Evolutionary conservation across 2,797 vertebrate species (phyloP).

Genomic region (Adrianichthys oophorus): DNA sequence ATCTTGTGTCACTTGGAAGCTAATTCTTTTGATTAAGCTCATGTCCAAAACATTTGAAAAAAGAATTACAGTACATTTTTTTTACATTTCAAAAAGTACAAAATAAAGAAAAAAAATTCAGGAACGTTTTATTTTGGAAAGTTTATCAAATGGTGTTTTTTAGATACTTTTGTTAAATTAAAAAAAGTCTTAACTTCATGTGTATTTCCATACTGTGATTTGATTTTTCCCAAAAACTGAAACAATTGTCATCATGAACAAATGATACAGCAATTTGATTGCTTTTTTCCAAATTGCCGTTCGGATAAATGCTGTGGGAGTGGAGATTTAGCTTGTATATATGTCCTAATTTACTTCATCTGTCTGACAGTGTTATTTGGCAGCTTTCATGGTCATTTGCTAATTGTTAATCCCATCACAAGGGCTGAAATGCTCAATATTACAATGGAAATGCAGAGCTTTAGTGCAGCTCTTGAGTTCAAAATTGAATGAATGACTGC

Average conservation of each 20-base stretch:
- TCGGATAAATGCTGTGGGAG: conserved; percentile 23
- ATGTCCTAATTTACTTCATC: conserved; percentile 33
- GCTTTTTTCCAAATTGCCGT: conserved; percentile 56
- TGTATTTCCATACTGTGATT: too few relatives aligned
- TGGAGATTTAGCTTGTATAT: conserved; percentile 1
- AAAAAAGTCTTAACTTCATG: too few relatives aligned
- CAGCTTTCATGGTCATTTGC: conserved; percentile 20
- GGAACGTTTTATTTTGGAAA: too few relatives aligned
- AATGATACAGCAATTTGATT: conserved; percentile 11
- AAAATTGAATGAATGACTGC: conserved; percentile 14
- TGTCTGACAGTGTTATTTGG: conserved; percentile 5
- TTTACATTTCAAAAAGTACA: too few relatives aligned
- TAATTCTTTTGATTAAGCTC: too few relatives aligned
- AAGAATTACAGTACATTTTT: too few relatives aligned
- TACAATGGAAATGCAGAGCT: conserved; percentile 8
- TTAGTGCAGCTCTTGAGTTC: not conserved
- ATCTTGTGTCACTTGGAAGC: too few relatives aligned
- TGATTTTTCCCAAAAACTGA: not conserved
- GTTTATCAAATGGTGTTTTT: too few relatives aligned
- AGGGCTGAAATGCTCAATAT: conserved; percentile 4
- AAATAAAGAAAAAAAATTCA: too few relatives aligned
- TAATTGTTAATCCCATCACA: conserved; percentile 11
- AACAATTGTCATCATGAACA: not conserved
- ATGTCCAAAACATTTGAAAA: too few relatives aligned
- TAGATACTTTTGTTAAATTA: too few relatives aligned